Conservation (phyloP, 1,140 invertebrate species). For the Heliconius hermathena region DNA sequence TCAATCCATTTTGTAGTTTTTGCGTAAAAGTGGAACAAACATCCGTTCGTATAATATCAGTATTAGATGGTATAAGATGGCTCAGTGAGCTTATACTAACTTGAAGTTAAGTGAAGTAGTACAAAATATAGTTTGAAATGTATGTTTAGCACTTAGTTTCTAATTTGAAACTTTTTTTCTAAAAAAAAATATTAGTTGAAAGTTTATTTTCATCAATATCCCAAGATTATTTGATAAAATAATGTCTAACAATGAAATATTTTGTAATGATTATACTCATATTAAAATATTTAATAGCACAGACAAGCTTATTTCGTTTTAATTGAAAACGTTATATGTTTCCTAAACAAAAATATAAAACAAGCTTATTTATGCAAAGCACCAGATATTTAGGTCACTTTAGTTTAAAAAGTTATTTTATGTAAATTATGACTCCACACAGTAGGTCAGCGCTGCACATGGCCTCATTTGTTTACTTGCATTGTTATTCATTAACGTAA, state of each 20-base stretch:
- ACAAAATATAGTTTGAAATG: background rate
- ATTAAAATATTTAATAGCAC: background rate
- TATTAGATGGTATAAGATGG: background rate
- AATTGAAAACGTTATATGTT: background rate
- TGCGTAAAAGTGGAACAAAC: no score
- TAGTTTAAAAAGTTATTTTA: constrained; percentile 1
- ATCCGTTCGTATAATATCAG: no score
- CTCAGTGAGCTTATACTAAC: background rate
- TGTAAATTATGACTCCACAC: background rate
- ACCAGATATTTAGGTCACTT: background rate
- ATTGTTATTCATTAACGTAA: background rate
- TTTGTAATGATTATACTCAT: no score
- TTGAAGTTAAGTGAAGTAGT: background rate
- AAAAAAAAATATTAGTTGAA: no score
- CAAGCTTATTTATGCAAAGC: background rate
- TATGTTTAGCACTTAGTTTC: background rate
- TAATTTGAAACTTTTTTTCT: background rate
- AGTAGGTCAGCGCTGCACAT: constrained; percentile 8
- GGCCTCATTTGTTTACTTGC: constrained; percentile 2
- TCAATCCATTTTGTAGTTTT: no score
- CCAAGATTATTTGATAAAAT: no score
- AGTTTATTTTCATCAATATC: no score
- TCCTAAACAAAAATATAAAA: background rate
- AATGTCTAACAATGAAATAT: no score
- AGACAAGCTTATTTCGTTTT: background rate